A percentile compares a stretch with the other conserved stretches of the same genome.
Conservation (phyloP, 1,140 invertebrate genomes). For the Nilaparvata lugens region DNA sequence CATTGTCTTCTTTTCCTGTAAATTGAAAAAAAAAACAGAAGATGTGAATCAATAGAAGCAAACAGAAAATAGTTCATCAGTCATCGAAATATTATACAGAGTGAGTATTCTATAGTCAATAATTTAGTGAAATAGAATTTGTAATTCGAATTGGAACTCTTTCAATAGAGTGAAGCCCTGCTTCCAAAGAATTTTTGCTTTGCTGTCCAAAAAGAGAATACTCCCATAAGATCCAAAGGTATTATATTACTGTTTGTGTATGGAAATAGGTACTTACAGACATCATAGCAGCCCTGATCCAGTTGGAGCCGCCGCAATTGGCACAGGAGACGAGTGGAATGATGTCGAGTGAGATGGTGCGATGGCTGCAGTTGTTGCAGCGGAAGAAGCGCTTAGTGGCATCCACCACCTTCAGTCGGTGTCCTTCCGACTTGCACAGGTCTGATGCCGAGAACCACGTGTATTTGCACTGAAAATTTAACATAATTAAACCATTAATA, state of each 20-base stretch:
- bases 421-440: slow-evolving; percentile 69
- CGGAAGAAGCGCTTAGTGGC: slow-evolving; percentile 84
- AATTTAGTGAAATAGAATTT: no score
- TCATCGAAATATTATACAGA: no score
- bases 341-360: slow-evolving; percentile 66
- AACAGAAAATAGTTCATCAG: no score
- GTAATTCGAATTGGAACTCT: no score
- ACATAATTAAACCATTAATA: neutral
- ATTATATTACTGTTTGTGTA: no score
- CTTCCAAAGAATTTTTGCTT: no score
- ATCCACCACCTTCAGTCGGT: slow-evolving; percentile 65
- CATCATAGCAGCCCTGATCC: slow-evolving; percentile 72
- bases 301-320: slow-evolving; percentile 62
- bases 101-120: no score
- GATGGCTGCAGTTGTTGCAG: slow-evolving; percentile 75
- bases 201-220: neutral
- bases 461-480: slow-evolving; percentile 73
- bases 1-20: slow-evolving; percentile 15
- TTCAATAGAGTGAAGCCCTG: no score
- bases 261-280: slow-evolving; percentile 13
- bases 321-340: slow-evolving; percentile 67
- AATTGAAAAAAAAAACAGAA: neutral
- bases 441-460: slow-evolving; percentile 75
- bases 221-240: neutral
- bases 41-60: no score